Evolutionary conservation across 2,113 vertebrate genomes (phyloP), one percentile per base, ranked within the genome.

Genomic region (Oncorhynchus masou): DNA sequence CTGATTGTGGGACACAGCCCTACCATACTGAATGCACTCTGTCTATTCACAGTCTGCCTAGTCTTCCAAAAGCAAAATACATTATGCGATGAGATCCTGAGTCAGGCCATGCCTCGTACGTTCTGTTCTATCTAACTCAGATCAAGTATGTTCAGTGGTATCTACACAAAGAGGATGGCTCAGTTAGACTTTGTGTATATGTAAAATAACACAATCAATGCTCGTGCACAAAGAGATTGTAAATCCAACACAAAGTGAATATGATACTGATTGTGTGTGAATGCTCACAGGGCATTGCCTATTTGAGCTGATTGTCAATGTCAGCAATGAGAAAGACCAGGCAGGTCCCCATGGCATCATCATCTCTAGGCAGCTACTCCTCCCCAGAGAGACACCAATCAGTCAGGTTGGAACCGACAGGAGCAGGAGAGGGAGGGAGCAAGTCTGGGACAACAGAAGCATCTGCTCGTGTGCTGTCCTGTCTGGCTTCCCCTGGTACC

Each of bases 401-500:
- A 19, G 51, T 4, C 70, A 68, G 54, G 69, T 71, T 83, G 70
- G 78, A 84, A 82, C 68, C 82, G 84, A 88, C 83, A 79, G 80
- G 15, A 54, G 51, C 49, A 51, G 49, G 4, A 51, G 65, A n/a
- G 11, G 11, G 65, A 16, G 24, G 65, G 12, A 16, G 25, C 25
- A 25, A 0, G 65, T 67, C 25, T 2, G 4, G n/a, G 80, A 81
- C 80, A 78, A 74, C 51, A 83, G 73, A 27, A 65, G 79, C 60
- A 54, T 45, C 8, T 54, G 25, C 49, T 4, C 3, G 48, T 78
- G 70, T 83, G 83, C 65, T 69, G 59, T 84, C 81, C 81, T 70
- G 79, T 82, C 83, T 72, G 74, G 84, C 69, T 83, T 83, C 83
- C 74, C 82, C 73, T 20, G 24, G 45, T 81, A 85, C 84, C 88